phyloP scores from a whole-genome alignment of 1,140 invertebrate genomes.

The Drosophila burlai region DNA sequence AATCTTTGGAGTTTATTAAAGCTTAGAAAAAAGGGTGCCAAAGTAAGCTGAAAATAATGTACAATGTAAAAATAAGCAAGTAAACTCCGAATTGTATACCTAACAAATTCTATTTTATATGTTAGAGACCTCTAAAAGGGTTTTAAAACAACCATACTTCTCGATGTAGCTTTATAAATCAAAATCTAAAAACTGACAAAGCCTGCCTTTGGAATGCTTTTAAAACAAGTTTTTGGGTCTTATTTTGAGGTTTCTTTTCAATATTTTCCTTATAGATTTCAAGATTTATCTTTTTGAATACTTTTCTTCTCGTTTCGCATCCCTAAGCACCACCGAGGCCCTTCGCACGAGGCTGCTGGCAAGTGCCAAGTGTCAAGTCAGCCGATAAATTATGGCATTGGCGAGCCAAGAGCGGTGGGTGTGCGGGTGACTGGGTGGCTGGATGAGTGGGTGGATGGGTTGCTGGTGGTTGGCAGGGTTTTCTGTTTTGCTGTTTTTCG shows the following conservation, averaged over 20 bases:
- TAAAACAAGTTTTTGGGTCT: no score
- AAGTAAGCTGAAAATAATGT: no score
- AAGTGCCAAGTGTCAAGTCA: constrained; percentile 49
- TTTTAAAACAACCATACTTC: no score
- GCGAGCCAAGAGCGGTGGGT: constrained; percentile 15
- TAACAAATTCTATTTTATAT: no score
- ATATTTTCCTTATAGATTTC: neutral
- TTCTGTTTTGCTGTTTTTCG: neutral
- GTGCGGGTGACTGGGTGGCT: neutral
- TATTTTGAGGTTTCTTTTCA: neutral
- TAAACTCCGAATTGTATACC: no score
- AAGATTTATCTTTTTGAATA: neutral
- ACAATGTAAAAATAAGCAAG: no score
- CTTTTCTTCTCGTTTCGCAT: constrained; percentile 3
- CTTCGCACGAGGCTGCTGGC: constrained; percentile 24
- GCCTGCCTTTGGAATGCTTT: no score
- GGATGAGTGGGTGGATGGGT: neutral
- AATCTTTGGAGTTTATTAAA: no score
- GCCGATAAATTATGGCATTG: constrained; percentile 61
- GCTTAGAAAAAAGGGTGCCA: no score
- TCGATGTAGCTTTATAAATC: no score
- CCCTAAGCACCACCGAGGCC: neutral
- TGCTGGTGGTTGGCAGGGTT: neutral
- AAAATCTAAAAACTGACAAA: no score
- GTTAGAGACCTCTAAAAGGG: no score